phyloP scores from a whole-genome alignment of 2,888 invertebrate genomes.

The Schizaphis graminum region DNA sequence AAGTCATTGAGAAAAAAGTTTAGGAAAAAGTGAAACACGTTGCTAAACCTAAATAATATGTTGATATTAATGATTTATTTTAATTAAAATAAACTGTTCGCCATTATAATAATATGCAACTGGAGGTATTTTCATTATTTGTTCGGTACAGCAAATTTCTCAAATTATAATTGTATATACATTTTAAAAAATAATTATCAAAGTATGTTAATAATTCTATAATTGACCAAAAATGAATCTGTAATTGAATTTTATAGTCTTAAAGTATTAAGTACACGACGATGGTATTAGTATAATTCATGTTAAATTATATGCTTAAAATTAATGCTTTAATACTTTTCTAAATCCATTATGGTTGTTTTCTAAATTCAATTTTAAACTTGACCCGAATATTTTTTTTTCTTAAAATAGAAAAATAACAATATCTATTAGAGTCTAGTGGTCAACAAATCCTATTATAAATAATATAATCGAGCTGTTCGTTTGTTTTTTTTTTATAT shows the following conservation, averaged over 20 bases:
- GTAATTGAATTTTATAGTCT: not conserved
- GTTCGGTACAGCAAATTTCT: not conserved
- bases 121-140: not conserved
- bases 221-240: not conserved
- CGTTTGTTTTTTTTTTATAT: not conserved
- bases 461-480: not conserved
- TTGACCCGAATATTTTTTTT: not conserved
- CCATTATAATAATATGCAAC: not conserved
- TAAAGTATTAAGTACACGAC: not conserved
- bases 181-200: not conserved
- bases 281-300: not conserved
- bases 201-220: not conserved
- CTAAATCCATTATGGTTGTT: not conserved
- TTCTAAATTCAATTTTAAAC: slow-evolving; percentile 6
- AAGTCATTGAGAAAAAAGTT: not conserved
- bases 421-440: not conserved
- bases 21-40: slow-evolving; percentile 15
- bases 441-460: not conserved
- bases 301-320: not conserved
- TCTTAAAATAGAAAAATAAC: not conserved
- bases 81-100: not conserved
- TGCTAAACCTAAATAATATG: not conserved
- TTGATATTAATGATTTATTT: not conserved
- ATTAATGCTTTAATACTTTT: not conserved
- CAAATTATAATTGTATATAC: not conserved